Conservation (phyloP, 2,797 vertebrate genomes). For the Avahi laniger region DNA sequence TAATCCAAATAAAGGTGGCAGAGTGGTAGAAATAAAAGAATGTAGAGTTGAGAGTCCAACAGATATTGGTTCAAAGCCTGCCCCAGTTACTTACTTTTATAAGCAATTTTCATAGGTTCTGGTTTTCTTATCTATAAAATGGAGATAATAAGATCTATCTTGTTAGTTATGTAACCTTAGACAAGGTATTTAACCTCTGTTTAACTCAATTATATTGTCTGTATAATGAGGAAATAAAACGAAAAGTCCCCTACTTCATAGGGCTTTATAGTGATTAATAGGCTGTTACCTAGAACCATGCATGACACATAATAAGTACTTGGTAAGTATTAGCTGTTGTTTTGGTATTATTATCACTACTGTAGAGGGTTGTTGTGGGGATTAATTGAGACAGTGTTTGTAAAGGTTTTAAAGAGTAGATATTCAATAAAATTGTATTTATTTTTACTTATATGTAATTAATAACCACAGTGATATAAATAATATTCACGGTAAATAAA, state of each 20-base stretch:
- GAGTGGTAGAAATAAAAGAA: background rate
- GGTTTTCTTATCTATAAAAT: slow-evolving; percentile 17
- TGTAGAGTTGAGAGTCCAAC: background rate
- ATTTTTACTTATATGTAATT: too few species aligned
- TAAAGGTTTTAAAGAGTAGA: too few species aligned
- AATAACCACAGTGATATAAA: too few species aligned
- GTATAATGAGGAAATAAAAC: background rate
- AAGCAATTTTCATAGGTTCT: background rate
- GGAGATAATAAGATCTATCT: background rate
- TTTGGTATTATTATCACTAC: too few species aligned
- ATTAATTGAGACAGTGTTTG: too few species aligned
- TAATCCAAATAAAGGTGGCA: background rate
- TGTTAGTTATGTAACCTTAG: background rate
- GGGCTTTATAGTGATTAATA: too few species aligned
- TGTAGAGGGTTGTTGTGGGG: too few species aligned
- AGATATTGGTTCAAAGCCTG: background rate
- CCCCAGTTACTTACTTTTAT: background rate
- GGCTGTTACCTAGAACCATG: too few species aligned
- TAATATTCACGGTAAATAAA: too few species aligned
- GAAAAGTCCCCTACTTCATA: background rate
- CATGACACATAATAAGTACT: too few species aligned
- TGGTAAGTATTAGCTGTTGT: too few species aligned
- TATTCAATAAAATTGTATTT: too few species aligned
- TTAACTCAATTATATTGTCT: background rate
- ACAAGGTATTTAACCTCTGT: background rate